Percentiles rank a stretch among this genome's conserved stretches.
Evolutionary conservation across 2,888 invertebrate species (phyloP).

Genomic region (Hydriomena furcata): DNA sequence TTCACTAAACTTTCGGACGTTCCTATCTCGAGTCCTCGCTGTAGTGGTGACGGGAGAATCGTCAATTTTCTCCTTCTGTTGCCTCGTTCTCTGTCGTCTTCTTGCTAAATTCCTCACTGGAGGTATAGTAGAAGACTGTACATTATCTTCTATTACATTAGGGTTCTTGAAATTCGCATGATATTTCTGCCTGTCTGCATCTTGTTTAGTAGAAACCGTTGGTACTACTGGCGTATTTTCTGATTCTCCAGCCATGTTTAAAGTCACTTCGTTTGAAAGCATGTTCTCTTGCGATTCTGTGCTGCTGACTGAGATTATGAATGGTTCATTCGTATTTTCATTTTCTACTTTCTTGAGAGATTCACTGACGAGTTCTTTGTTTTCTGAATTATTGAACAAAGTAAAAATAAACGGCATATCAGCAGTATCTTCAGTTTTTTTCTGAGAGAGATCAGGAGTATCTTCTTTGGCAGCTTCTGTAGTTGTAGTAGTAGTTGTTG

Average conservation of each 20-base stretch:
- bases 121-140: slow-evolving; percentile 48
- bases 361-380: slow-evolving; percentile 36
- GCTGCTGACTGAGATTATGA: slow-evolving; percentile 63
- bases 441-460: slow-evolving; percentile 40
- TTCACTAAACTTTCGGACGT: slow-evolving; percentile 64
- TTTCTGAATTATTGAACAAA: slow-evolving; percentile 52
- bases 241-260: slow-evolving; percentile 49
- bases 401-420: slow-evolving; percentile 66
- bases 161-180: slow-evolving; percentile 68
- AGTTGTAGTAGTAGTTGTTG: slow-evolving; percentile 43
- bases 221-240: slow-evolving; percentile 50
- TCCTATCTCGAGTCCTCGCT: slow-evolving; percentile 55
- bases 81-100: slow-evolving; percentile 54
- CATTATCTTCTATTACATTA: slow-evolving; percentile 42
- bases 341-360: slow-evolving; percentile 37
- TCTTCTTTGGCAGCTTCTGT: slow-evolving; percentile 38
- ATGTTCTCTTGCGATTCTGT: slow-evolving; percentile 66
- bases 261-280: slow-evolving; percentile 49
- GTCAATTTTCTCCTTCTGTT: slow-evolving; percentile 46
- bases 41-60: slow-evolving; percentile 44
- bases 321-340: slow-evolving; percentile 49
- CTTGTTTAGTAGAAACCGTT: slow-evolving; percentile 42
- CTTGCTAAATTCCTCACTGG: slow-evolving; percentile 68
- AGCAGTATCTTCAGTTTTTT: slow-evolving; percentile 52
- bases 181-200: slow-evolving; percentile 59